Evolutionary conservation across 1,140 invertebrate genomes (phyloP).

Genomic region (Anastatus disparis): DNA sequence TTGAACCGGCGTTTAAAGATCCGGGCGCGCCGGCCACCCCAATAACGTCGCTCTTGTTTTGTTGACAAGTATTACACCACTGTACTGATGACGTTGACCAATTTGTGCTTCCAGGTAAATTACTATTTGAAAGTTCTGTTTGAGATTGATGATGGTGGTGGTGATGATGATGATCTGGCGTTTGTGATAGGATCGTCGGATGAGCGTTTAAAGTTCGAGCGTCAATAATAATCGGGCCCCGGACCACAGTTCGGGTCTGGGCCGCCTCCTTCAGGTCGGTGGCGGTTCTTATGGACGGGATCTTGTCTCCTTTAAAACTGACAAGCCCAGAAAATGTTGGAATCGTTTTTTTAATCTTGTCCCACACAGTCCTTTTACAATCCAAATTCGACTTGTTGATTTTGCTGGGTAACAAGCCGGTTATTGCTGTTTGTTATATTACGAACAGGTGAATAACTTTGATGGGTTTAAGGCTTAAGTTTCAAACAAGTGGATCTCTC

Average conservation of each 20-base stretch:
- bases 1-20: conserved; percentile 56
- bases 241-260: conserved; percentile 50
- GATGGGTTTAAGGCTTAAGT: too few relatives aligned
- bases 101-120: conserved; percentile 34
- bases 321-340: too few relatives aligned
- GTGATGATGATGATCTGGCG: conserved; percentile 15
- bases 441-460: too few relatives aligned
- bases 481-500: too few relatives aligned
- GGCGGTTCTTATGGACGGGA: conserved; percentile 56
- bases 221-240: conserved; percentile 48
- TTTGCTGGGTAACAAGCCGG: too few relatives aligned
- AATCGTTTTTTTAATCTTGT: too few relatives aligned
- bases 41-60: conserved; percentile 54
- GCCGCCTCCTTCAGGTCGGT: conserved; percentile 44
- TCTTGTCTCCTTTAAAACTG: conserved; percentile 51
- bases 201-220: conserved; percentile 37
- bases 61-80: conserved; percentile 60
- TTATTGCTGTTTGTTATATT: too few relatives aligned
- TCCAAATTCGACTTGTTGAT: too few relatives aligned
- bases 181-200: conserved; percentile 10
- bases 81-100: conserved; percentile 50
- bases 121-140: conserved; percentile 5
- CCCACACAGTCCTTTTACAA: too few relatives aligned
- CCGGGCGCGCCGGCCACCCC: conserved; percentile 59
- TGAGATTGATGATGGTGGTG: conserved; percentile 23